Percentiles rank a stretch among this genome's conserved stretches.
Conservation (phyloP, 2,113 vertebrate genomes). For the Zosterops pallidus region DNA sequence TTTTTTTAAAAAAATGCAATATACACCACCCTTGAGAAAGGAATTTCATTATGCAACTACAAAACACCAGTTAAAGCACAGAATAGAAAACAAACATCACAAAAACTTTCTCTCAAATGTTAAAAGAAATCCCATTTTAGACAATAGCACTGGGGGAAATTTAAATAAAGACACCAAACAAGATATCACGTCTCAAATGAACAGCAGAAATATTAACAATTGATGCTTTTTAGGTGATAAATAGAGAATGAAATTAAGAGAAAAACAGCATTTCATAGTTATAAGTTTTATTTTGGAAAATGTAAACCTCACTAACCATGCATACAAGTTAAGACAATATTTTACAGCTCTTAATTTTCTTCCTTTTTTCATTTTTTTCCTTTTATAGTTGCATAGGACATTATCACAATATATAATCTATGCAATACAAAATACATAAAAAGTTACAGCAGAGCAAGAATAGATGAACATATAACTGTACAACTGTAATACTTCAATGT, state of each 20-base stretch:
- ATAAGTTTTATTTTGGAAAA: constrained; percentile 78
- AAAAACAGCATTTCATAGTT: constrained; percentile 40
- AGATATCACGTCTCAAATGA: not conserved
- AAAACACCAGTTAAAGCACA: not conserved
- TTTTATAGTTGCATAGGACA: constrained; percentile 71
- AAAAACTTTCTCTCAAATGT: not conserved
- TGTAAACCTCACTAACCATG: constrained; percentile 81
- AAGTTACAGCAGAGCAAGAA: constrained; percentile 76
- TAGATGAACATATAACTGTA: constrained; percentile 68
- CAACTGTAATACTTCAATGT: constrained; percentile 76
- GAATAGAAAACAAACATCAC: not conserved
- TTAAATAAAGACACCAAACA: not conserved
- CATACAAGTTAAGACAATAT: constrained; percentile 77
- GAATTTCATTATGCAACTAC: not conserved
- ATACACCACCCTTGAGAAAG: not conserved
- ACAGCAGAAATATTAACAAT: not conserved
- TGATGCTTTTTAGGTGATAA: not conserved
- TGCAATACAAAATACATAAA: constrained; percentile 80
- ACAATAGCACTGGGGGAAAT: not conserved
- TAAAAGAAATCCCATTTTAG: not conserved
- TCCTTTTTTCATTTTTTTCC: constrained; percentile 42
- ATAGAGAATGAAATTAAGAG: not conserved
- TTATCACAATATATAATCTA: constrained; percentile 83
- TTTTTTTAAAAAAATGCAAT: not conserved
- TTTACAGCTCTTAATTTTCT: constrained; percentile 73